Percentiles rank a stretch among this genome's conserved stretches.
phyloP scores from a whole-genome alignment of 2,113 vertebrate genomes.

The Plecturocebus donacophilus region DNA sequence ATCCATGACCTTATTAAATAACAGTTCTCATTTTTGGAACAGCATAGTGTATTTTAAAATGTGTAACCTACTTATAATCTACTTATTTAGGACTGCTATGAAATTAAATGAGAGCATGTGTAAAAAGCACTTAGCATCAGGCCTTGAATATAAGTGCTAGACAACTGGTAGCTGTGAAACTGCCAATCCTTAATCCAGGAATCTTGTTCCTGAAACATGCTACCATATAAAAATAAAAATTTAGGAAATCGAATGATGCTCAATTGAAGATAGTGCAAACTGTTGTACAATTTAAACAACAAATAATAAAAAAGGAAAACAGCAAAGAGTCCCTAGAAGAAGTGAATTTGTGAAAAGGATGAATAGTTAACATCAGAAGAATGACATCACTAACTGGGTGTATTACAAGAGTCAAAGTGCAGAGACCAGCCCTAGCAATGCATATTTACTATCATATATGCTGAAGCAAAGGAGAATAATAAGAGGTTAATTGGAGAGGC shows the following conservation, averaged over 20 bases:
- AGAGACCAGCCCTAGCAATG: not conserved
- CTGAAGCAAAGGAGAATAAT: not conserved
- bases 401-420: not conserved
- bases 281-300: not conserved
- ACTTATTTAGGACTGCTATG: not conserved
- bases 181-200: not conserved
- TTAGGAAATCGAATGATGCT: not conserved
- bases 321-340: not conserved
- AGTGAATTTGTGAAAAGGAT: not conserved
- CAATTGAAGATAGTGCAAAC: not conserved
- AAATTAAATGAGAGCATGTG: constrained; percentile 21
- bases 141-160: not conserved
- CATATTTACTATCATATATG: not conserved
- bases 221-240: not conserved
- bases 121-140: not conserved
- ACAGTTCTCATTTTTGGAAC: not conserved
- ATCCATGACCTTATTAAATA: not conserved
- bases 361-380: not conserved
- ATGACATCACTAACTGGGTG: not conserved
- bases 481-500: not conserved
- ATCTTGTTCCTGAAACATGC: not conserved
- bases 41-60: constrained; percentile 29
- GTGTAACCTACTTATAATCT: not conserved
- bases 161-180: not conserved
- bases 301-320: not conserved